Evolutionary conservation across 2,888 invertebrate genomes (phyloP), one percentile per base, ranked within the genome.

Genomic region (Cantharis lateralis): DNA sequence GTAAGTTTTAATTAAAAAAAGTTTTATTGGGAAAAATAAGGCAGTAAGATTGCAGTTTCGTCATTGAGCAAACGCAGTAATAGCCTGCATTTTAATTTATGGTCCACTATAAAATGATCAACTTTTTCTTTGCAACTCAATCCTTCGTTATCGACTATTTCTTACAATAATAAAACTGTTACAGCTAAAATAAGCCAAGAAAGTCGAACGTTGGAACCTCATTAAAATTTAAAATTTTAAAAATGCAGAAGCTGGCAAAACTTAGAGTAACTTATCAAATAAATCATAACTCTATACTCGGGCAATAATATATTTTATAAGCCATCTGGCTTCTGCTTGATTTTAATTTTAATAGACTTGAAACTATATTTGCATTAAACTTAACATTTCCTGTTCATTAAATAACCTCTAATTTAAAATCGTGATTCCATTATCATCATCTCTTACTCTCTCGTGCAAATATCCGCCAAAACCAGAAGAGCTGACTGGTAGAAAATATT

Each of bases 341-440:
- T 13, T 26, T 62, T 10, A 63, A 66, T n/a, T 66, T 66, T 66
- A 66, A 66, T 24, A 66, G 64, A 20, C 64, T 66, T 66, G 20
- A 66, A 66, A 66, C 48, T 66, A 66, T 66, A 66, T 66, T 66
- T 66, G 64, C 64, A 66, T 66, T 66, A 66, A 66, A 20, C 64
- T 48, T 48, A 48, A 66, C 64, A 20, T 66, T 66, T 66, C 64
- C 64, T 18, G 64, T 66, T 66, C 18, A 66, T 66, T 66, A 66
- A 66, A 20, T n/a, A 66, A 24, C 63, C 18, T 63, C 18, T 66
- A 48, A 48, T 48, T 48, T 48, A 48, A n/a, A 48, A 48, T 48
- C 48, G 48, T 48, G 48, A 48, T 48, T 48, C 48, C 48, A 48
- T 48, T 48, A 48, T 48, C 48, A 48, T 48, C 48, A 48, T 48